Evolutionary conservation across 35 echinoderm and acorn worm species (phyloP).

Genomic region (Lytechinus pictus): DNA sequence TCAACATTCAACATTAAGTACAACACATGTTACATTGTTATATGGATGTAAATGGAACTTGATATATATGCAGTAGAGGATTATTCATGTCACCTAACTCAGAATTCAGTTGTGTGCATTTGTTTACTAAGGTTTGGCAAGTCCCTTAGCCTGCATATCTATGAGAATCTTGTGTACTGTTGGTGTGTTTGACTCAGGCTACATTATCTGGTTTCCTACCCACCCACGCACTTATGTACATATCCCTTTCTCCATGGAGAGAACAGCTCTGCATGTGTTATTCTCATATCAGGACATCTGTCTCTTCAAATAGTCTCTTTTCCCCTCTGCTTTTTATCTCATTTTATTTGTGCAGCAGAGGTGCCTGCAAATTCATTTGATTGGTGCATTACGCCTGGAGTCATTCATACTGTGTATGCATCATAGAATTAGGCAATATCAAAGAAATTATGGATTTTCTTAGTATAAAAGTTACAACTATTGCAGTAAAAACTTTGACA

Average conservation of each 20-base stretch:
- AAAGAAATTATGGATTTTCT: not conserved
- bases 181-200: not conserved
- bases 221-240: slow-evolving; percentile 16
- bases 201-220: not conserved
- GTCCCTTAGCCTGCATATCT: not conserved
- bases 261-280: not conserved
- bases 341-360: not conserved
- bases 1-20: not conserved
- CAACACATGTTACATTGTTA: not conserved
- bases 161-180: not conserved
- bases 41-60: not conserved
- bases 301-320: not conserved
- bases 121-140: not conserved
- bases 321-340: not conserved
- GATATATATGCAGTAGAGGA: not conserved
- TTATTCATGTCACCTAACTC: not conserved
- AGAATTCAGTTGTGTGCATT: not conserved
- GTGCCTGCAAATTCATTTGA: slow-evolving; percentile 1
- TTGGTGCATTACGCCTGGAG: not conserved
- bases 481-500: not conserved
- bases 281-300: not conserved
- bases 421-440: not conserved
- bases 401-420: not conserved
- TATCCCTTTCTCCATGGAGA: not conserved
- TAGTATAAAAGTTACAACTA: not conserved